Evolutionary conservation across 2,888 invertebrate species (phyloP).

Genomic region (Metalampra italica): DNA sequence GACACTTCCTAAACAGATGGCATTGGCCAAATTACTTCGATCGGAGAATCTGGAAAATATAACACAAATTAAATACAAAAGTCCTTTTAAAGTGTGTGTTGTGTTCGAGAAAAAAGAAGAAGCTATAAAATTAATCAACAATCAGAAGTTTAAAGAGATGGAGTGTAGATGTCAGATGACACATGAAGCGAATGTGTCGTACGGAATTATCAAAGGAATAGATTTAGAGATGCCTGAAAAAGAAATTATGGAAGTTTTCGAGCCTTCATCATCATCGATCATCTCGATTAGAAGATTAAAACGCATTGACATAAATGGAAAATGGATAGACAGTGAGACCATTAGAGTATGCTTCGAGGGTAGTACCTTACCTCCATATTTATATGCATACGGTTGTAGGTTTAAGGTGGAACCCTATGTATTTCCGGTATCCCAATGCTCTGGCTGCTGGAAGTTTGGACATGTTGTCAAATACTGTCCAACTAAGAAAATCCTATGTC

Average conservation of each 20-base stretch:
- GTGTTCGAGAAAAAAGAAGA: slow-evolving; percentile 10
- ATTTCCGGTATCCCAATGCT: slow-evolving; percentile 22
- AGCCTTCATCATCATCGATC: slow-evolving; percentile 9
- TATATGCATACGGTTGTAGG: slow-evolving; percentile 13
- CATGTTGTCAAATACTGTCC: slow-evolving; percentile 11
- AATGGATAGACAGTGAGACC: slow-evolving; percentile 17
- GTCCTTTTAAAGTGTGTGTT: slow-evolving; percentile 14
- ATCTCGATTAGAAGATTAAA: slow-evolving; percentile 13
- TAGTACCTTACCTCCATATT: slow-evolving; percentile 8
- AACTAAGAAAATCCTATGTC: slow-evolving; percentile 13
- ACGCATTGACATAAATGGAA: slow-evolving; percentile 6
- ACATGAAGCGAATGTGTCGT: slow-evolving; percentile 7
- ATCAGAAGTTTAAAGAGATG: slow-evolving; percentile 11
- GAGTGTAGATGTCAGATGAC: slow-evolving; percentile 10
- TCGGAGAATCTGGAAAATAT: slow-evolving; percentile 15
- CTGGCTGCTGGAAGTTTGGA: slow-evolving; percentile 18
- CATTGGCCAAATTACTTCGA: slow-evolving; percentile 16
- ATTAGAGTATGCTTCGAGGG: slow-evolving; percentile 19
- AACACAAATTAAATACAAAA: slow-evolving; percentile 16
- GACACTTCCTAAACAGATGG: slow-evolving; percentile 17
- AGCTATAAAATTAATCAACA: slow-evolving; percentile 11
- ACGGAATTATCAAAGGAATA: slow-evolving; percentile 14
- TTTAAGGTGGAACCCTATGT: slow-evolving; percentile 18
- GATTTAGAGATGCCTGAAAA: slow-evolving; percentile 15
- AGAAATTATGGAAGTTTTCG: slow-evolving; percentile 10